Conservation (phyloP, 2,888 invertebrate genomes). For the Sminthurinus aureus region DNA sequence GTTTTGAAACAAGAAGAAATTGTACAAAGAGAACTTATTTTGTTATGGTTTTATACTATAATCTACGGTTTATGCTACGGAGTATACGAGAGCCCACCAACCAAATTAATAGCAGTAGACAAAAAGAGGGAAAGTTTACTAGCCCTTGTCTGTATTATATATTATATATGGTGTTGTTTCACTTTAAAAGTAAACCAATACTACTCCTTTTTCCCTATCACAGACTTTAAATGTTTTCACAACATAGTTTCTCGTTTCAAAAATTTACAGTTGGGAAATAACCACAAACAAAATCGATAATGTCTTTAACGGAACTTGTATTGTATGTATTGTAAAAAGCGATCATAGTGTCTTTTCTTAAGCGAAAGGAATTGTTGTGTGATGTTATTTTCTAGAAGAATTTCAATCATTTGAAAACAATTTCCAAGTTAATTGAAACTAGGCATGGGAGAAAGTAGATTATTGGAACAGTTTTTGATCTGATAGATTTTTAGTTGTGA, state of each 20-base stretch:
- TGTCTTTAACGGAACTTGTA: not conserved
- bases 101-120: too few relatives aligned
- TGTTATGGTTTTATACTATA: not conserved
- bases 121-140: too few relatives aligned
- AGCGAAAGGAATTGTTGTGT: not conserved
- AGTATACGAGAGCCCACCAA: too few relatives aligned
- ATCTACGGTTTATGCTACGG: not conserved
- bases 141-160: too few relatives aligned
- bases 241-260: too few relatives aligned
- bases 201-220: too few relatives aligned
- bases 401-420: slow-evolving; percentile 10
- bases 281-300: too few relatives aligned
- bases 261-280: too few relatives aligned
- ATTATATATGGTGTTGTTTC: too few relatives aligned
- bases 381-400: slow-evolving; percentile 2
- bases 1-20: not conserved
- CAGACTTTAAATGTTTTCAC: too few relatives aligned
- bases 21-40: not conserved
- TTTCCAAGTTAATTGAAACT: not conserved
- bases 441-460: not conserved
- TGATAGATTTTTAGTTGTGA: not conserved
- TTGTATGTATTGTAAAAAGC: not conserved
- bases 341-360: not conserved
- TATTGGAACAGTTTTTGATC: not conserved
- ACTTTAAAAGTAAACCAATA: too few relatives aligned